phyloP scores from a whole-genome alignment of 2,888 invertebrate genomes.

The Patella ulyssiponensis region DNA sequence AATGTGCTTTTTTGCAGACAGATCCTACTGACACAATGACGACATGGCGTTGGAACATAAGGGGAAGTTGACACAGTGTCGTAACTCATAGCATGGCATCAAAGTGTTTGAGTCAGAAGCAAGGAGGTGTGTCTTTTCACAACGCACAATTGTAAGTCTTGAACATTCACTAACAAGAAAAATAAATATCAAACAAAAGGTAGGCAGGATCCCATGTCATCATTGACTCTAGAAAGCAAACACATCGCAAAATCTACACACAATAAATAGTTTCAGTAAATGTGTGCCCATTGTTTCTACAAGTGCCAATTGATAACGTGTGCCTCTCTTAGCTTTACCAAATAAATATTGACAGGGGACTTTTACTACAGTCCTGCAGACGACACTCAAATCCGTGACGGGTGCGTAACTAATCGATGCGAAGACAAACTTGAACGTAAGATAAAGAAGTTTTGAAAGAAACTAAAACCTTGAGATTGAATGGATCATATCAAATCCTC shows the following conservation, averaged over 20 bases:
- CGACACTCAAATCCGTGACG: neutral
- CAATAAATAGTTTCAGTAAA: neutral
- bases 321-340: conserved; percentile 11
- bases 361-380: conserved; percentile 2
- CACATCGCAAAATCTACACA: neutral
- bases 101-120: neutral
- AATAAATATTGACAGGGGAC: neutral
- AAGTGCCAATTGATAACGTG: conserved; percentile 10
- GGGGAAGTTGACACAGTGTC: conserved; percentile 7
- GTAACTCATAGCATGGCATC: neutral
- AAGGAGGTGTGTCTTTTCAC: neutral
- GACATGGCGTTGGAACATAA: no score
- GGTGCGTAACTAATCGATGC: neutral
- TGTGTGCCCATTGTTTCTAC: neutral
- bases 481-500: no score
- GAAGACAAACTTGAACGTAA: no score
- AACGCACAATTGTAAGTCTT: conserved; percentile 8
- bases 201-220: neutral
- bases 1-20: no score
- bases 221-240: neutral
- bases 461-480: no score
- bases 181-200: conserved; percentile 5
- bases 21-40: no score
- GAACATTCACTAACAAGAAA: conserved; percentile 4
- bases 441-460: no score